These are phyloP conservation scores for Calidris pugnax DNA, from an alignment of 2,113 vertebrate genomes.

Conservation along the genomic window DNA sequence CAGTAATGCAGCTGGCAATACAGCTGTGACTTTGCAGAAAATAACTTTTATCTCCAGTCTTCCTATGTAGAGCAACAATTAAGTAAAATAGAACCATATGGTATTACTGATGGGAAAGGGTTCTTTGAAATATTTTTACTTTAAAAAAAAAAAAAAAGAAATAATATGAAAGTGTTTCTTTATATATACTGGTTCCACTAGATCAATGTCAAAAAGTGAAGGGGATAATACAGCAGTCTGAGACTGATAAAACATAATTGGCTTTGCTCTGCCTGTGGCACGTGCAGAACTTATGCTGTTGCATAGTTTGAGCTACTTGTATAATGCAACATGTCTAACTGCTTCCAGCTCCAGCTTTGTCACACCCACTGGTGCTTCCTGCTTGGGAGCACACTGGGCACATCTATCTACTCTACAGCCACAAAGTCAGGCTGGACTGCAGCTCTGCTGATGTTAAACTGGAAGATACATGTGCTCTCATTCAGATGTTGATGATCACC, in stretches of 20 bases:
- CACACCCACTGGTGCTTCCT: not conserved
- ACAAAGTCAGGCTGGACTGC: not conserved
- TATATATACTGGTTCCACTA: not conserved
- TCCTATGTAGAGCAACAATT: conserved; percentile 60
- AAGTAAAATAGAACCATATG: conserved; percentile 70
- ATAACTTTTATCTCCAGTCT: conserved; percentile 65
- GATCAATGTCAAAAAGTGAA: conserved; percentile 48
- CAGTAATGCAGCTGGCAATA: conserved; percentile 59
- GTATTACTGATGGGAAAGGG: conserved; percentile 15
- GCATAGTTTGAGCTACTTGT: conserved; percentile 5
- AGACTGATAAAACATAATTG: conserved; percentile 49
- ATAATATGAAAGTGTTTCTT: conserved; percentile 12
- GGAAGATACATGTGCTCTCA: rapidly evolving
- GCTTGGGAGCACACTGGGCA: not conserved
- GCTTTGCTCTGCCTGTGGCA: conserved; percentile 16
- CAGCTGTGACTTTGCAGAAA: conserved; percentile 65
- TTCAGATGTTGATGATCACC: not conserved
- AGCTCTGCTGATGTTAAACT: not conserved
- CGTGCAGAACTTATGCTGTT: not conserved
- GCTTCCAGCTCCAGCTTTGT: conserved; percentile 16
- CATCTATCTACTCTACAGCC: not conserved
- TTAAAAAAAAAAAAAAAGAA: not conserved
- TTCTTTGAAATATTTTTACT: conserved; percentile 55
- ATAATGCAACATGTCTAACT: not conserved
- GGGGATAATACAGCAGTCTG: conserved; percentile 14